Conservation (phyloP, 2,888 invertebrate species). For the Drosophila neotestacea region DNA sequence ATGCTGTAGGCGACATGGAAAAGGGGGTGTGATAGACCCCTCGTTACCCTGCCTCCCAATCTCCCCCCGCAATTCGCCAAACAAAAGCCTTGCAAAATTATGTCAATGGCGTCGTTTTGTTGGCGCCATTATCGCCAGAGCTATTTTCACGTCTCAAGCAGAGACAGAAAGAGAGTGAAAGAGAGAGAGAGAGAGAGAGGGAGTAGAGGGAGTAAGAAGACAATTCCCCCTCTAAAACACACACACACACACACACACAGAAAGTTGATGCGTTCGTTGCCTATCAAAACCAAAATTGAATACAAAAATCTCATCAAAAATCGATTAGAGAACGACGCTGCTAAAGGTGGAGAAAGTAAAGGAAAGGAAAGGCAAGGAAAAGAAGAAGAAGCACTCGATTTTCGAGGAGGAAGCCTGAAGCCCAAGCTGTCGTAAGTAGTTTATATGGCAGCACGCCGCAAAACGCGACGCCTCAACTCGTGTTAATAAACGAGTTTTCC, state of each 20-base stretch:
- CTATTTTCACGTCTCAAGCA: conserved; percentile 41
- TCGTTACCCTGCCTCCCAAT: background rate
- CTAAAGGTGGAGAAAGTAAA: conserved; percentile 7
- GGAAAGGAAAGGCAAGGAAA: background rate
- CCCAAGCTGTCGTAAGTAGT: conserved; percentile 32
- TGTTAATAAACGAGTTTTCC: conserved; percentile 68
- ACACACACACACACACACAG: too few relatives aligned
- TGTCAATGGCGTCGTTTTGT: conserved; percentile 60
- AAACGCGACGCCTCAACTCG: conserved; percentile 32
- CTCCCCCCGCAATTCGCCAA: conserved; percentile 28
- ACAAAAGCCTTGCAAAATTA: conserved; percentile 65
- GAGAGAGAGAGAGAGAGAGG: background rate
- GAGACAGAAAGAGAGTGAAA: conserved; percentile 4
- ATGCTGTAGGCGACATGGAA: background rate
- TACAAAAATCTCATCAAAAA: conserved; percentile 78
- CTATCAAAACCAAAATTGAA: conserved; percentile 77
- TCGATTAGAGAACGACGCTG: conserved; percentile 67
- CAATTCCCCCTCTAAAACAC: conserved; percentile 17
- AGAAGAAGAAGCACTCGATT: conserved; percentile 7
- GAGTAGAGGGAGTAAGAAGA: conserved; percentile 1
- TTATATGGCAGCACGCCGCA: conserved; percentile 43
- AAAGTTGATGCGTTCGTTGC: conserved; percentile 57
- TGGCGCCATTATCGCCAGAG: conserved; percentile 63
- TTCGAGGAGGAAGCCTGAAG: too few relatives aligned
- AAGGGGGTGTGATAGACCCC: conserved; percentile 5